phyloP scores from a whole-genome alignment of 2,797 vertebrate genomes.

The Microctenopoma lineatum region DNA sequence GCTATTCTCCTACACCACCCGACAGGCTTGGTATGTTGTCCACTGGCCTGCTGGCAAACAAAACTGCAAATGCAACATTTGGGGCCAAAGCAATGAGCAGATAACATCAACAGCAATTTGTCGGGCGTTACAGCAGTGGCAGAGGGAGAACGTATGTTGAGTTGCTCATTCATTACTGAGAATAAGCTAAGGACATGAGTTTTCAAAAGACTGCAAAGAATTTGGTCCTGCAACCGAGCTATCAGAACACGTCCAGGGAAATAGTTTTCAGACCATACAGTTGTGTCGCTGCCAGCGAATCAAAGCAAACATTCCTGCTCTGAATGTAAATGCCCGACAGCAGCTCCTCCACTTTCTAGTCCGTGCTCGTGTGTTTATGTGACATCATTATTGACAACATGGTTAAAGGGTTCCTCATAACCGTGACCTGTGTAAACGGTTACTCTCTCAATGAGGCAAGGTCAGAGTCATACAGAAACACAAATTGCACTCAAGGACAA shows the following conservation, averaged over 20 bases:
- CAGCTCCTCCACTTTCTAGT: constrained; percentile 6
- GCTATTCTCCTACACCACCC: neutral
- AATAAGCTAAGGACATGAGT: neutral
- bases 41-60: no score
- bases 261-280: neutral
- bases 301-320: constrained; percentile 15
- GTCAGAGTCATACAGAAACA: constrained; percentile 44
- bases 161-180: neutral
- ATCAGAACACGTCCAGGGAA: neutral
- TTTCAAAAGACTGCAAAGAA: neutral
- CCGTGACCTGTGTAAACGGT: constrained; percentile 32
- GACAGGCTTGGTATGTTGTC: no score
- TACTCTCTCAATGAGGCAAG: constrained; percentile 17
- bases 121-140: neutral
- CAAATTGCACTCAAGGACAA: constrained; percentile 46
- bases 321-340: constrained; percentile 34
- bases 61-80: no score
- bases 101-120: no score
- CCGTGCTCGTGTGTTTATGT: constrained; percentile 11
- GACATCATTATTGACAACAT: constrained; percentile 18
- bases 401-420: constrained; percentile 37
- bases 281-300: constrained; percentile 14
- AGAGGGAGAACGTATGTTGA: neutral
- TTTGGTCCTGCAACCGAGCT: neutral
- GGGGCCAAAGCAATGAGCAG: no score